These are phyloP conservation scores for Sebastes diploproa DNA, from an alignment of 2,797 vertebrate genomes.

Conservation along the genomic window DNA sequence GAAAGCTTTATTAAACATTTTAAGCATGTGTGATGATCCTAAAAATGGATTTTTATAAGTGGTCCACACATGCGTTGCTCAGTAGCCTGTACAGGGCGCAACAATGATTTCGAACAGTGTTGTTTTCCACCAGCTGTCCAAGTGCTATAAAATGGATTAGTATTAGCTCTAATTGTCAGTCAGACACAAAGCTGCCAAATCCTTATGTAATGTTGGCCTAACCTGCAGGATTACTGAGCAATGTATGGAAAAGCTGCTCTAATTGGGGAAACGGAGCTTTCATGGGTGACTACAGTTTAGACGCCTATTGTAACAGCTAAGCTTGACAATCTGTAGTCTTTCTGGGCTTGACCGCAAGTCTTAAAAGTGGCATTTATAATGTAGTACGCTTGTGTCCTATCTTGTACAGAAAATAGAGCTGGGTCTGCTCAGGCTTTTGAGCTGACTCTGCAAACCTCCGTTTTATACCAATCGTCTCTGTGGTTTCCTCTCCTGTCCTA, in stretches of 20 bases:
- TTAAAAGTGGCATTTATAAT: neutral
- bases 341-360: neutral
- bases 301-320: slow-evolving; percentile 22
- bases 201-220: slow-evolving; percentile 74
- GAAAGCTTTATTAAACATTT: neutral
- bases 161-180: slow-evolving; percentile 72
- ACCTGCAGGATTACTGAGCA: slow-evolving; percentile 68
- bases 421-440: neutral
- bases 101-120: slow-evolving; percentile 28
- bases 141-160: slow-evolving; percentile 71
- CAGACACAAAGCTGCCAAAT: slow-evolving; percentile 76
- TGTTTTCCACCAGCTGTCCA: slow-evolving; percentile 58
- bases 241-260: slow-evolving; percentile 71
- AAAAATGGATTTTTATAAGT: neutral
- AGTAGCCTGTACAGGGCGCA: neutral
- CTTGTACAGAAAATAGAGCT: neutral
- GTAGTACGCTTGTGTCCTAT: neutral
- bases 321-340: slow-evolving; percentile 13
- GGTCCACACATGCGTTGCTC: neutral
- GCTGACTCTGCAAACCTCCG: neutral
- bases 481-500: slow-evolving; percentile 56
- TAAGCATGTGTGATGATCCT: neutral
- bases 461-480: slow-evolving; percentile 21
- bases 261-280: slow-evolving; percentile 55
- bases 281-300: slow-evolving; percentile 27